Evolutionary conservation across 2,888 invertebrate species (phyloP).

Genomic region (Tenthredo scrophulariae): DNA sequence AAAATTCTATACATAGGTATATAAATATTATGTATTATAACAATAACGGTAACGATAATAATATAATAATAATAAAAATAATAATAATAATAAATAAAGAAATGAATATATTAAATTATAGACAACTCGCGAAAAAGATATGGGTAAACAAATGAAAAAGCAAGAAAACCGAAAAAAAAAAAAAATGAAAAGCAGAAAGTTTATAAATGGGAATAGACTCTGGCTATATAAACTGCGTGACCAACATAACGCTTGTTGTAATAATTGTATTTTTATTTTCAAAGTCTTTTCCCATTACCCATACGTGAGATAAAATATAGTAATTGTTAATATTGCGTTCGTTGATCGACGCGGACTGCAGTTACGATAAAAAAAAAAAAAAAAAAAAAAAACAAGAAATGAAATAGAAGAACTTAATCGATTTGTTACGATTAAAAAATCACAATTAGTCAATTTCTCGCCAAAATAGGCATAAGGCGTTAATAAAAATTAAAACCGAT

Average conservation of each 20-base stretch:
- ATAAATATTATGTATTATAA: background rate
- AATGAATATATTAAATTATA: background rate
- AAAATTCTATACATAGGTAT: background rate
- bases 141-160: background rate
- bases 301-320: background rate
- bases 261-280: background rate
- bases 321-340: background rate
- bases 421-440: constrained; percentile 20
- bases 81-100: background rate
- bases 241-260: background rate
- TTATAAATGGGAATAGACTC: background rate
- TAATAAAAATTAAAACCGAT: background rate
- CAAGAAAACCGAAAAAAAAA: background rate
- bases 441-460: constrained; percentile 41
- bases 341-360: constrained; percentile 11
- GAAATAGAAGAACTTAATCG: constrained; percentile 5
- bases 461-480: constrained; percentile 41
- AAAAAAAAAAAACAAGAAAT: background rate
- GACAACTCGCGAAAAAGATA: background rate
- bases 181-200: background rate
- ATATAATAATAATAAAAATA: background rate
- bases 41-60: constrained; percentile 18
- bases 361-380: background rate
- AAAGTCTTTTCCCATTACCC: background rate
- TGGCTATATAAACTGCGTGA: background rate